A percentile compares a stretch with the other conserved stretches of the same genome.
Conservation (phyloP, 2,797 vertebrate species). For the Labroides dimidiatus region DNA sequence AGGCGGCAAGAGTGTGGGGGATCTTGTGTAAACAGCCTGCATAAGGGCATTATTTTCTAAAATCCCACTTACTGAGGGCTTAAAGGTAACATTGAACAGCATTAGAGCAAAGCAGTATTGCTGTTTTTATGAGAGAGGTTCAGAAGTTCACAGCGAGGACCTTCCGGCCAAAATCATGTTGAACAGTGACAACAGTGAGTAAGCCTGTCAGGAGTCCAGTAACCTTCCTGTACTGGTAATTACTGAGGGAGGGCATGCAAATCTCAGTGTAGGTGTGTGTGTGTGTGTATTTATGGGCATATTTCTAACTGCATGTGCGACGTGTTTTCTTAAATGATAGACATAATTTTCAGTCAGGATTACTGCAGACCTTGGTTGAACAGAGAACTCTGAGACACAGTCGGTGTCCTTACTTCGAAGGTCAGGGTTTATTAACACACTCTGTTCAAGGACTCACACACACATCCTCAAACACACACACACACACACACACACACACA, state of each 20-base stretch:
- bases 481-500: slow-evolving; percentile 11
- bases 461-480: too few species aligned
- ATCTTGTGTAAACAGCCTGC: slow-evolving; percentile 89
- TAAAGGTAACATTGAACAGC: slow-evolving; percentile 84
- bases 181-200: slow-evolving; percentile 73
- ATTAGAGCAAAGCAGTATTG: slow-evolving; percentile 75
- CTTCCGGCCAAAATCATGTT: slow-evolving; percentile 59
- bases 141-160: slow-evolving; percentile 77
- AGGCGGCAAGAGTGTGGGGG: slow-evolving; percentile 75
- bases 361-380: slow-evolving; percentile 21
- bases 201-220: slow-evolving; percentile 62
- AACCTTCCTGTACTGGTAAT: slow-evolving; percentile 62
- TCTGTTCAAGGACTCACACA: slow-evolving; percentile 43
- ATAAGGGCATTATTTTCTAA: slow-evolving; percentile 95
- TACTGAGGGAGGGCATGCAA: slow-evolving; percentile 28
- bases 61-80: slow-evolving; percentile 83
- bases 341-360: slow-evolving; percentile 41
- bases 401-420: slow-evolving; percentile 40
- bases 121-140: slow-evolving; percentile 77
- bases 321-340: slow-evolving; percentile 26
- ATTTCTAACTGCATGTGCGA: slow-evolving; percentile 18
- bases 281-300: slow-evolving; percentile 19
- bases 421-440: slow-evolving; percentile 47
- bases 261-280: slow-evolving; percentile 16
- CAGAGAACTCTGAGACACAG: slow-evolving; percentile 27